Evolutionary conservation across 2,113 vertebrate genomes (phyloP), one percentile per base, ranked within the genome.

Genomic region (Rostratula benghalensis): DNA sequence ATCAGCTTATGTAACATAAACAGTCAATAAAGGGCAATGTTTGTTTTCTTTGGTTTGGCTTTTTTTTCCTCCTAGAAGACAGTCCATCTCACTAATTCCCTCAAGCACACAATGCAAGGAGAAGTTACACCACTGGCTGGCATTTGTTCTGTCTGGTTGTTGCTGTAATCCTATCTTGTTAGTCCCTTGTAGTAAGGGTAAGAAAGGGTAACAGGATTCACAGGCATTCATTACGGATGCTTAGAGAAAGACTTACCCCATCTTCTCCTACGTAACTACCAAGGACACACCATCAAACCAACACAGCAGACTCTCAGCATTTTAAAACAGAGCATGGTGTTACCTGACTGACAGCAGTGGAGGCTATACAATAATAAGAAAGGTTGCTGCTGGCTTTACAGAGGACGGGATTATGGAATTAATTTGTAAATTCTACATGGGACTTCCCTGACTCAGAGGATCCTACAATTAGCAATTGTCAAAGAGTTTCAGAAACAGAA

Each of bases 241-340:
- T 2, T 77, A 43, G 7, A 56, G 21, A 75, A 56, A 63, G 22
- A 71, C 60, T 21, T n/a, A 76, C 11, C 27, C 30, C 35, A n/a
- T 48, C 28, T 56, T 39, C 24, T 61, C 13, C 50, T 39, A 35
- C 27, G 7, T n/a, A 41, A 22, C 30, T 35, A 39, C 56, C 10
- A 46, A 60, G 27, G 57, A 67, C 59, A n/a, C 12, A 41, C 9
- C 46, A 43, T 9, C 21, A 60, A 59, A 65, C 10, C 57, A 77
- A 37, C 0, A 0, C 18, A 7, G 39, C 57, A 39, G 31, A 54
- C 15, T 18, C 17, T 14, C 37, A 37, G 17, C 18, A 3, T 48
- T 89, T 71, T 39, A 48, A 14, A 56, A 50, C 41, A 18, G 22
- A 70, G 24, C 59, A 30, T 7, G 9, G 43, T 9, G 5, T 39